Percentiles rank a stretch among this genome's conserved stretches.
These are phyloP conservation scores for Eilema depressum DNA, from an alignment of 2,888 invertebrate genomes.

Conservation along the genomic window DNA sequence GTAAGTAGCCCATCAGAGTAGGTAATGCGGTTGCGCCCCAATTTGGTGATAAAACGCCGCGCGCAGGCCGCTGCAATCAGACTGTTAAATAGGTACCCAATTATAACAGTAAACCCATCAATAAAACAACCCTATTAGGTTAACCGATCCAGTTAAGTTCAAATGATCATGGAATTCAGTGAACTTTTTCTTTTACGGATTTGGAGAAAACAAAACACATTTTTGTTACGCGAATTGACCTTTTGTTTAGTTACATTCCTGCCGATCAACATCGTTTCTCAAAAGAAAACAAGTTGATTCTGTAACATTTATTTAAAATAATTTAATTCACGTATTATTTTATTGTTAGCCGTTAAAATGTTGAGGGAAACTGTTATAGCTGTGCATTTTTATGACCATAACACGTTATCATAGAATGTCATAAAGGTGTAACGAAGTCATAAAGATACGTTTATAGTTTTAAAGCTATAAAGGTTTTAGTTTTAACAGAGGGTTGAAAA, in stretches of 20 bases:
- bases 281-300: not conserved
- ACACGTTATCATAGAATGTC: slow-evolving; percentile 39
- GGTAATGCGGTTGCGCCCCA: not conserved
- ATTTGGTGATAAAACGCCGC: not conserved
- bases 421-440: slow-evolving; percentile 40
- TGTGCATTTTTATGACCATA: slow-evolving; percentile 37
- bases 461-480: not conserved
- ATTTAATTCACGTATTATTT: not conserved
- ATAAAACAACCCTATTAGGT: not conserved
- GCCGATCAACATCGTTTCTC: not conserved
- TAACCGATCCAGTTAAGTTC: slow-evolving; percentile 1
- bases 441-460: slow-evolving; percentile 32
- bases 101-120: not conserved
- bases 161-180: not conserved
- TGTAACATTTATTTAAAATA: too few relatives aligned
- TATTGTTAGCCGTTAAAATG: not conserved
- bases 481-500: not conserved
- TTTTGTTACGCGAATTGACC: too few relatives aligned
- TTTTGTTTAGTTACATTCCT: too few relatives aligned
- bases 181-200: not conserved
- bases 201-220: too few relatives aligned
- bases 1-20: not conserved
- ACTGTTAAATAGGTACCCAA: not conserved
- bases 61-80: not conserved
- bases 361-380: slow-evolving; percentile 13